phyloP scores from a whole-genome alignment of 2,113 vertebrate species.

The Choloepus hoffmanni region DNA sequence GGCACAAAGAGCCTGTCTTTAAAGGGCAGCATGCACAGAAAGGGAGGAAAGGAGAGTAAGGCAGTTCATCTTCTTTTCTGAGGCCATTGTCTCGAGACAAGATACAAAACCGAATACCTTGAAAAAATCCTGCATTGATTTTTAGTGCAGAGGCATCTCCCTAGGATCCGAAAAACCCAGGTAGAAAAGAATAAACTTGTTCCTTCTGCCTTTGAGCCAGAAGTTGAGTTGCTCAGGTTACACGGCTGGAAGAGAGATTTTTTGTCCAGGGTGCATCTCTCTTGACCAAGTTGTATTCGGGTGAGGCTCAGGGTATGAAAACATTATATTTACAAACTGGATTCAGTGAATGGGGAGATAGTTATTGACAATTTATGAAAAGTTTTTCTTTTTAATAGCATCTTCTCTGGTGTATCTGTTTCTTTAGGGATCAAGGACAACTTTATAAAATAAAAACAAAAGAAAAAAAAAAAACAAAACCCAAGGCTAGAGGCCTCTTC shows the following conservation, averaged over 20 bases:
- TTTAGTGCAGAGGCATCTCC: conserved; percentile 43
- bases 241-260: neutral
- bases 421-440: conserved; percentile 33
- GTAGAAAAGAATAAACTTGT: conserved; percentile 59
- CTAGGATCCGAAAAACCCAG: conserved; percentile 29
- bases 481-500: conserved; percentile 21
- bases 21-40: conserved; percentile 62
- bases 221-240: conserved; percentile 53
- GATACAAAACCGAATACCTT: conserved; percentile 60
- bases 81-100: conserved; percentile 65
- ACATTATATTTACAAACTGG: neutral
- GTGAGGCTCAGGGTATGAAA: neutral
- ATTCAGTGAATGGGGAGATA: neutral
- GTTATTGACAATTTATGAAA: conserved; percentile 15
- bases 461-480: neutral
- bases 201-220: neutral
- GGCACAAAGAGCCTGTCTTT: conserved; percentile 73
- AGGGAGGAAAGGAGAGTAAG: conserved; percentile 64
- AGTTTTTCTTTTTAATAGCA: conserved; percentile 49
- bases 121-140: conserved; percentile 74
- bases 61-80: conserved; percentile 64
- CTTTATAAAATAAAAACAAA: conserved; percentile 63
- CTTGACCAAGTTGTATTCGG: neutral
- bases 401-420: conserved; percentile 5
- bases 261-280: neutral